Percentiles rank a stretch among this genome's conserved stretches.
Conservation (phyloP, 53 echinoderm and acorn worm genomes). For the Pentamera pediparva region DNA sequence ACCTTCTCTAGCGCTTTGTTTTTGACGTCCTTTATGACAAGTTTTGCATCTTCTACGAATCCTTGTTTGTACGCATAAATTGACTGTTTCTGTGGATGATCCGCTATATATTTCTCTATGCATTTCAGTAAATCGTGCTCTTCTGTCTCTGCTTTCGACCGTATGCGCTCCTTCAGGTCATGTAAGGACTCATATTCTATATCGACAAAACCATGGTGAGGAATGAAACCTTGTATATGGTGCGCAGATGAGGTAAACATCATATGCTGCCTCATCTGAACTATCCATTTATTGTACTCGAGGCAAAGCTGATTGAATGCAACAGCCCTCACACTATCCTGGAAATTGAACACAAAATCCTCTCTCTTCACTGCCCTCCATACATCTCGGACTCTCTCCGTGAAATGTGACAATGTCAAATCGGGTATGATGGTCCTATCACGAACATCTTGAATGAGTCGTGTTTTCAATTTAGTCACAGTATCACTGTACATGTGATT, state of each 20-base stretch:
- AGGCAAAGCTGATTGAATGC: constrained; percentile 12
- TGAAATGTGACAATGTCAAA: background rate
- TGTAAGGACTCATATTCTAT: too few species aligned
- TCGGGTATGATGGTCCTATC: background rate
- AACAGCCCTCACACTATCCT: constrained; percentile 6
- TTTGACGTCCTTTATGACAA: background rate
- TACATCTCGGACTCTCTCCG: background rate
- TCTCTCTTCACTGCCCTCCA: constrained; percentile 5
- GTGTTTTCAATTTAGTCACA: background rate
- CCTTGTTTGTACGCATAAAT: background rate
- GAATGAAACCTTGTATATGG: too few species aligned
- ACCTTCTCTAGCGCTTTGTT: background rate
- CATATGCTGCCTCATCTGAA: background rate
- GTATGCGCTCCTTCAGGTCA: too few species aligned
- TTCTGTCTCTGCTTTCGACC: background rate
- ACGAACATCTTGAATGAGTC: background rate
- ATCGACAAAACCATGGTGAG: too few species aligned
- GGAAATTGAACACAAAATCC: constrained; percentile 12
- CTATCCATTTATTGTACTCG: constrained; percentile 4
- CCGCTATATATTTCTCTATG: background rate
- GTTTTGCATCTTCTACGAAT: background rate
- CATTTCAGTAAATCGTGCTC: background rate
- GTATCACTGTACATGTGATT: constrained; percentile 23
- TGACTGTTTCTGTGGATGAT: background rate
- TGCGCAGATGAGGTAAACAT: background rate